Conservation (phyloP, 2,888 invertebrate genomes). For the Caenorhabditis japonica region DNA sequence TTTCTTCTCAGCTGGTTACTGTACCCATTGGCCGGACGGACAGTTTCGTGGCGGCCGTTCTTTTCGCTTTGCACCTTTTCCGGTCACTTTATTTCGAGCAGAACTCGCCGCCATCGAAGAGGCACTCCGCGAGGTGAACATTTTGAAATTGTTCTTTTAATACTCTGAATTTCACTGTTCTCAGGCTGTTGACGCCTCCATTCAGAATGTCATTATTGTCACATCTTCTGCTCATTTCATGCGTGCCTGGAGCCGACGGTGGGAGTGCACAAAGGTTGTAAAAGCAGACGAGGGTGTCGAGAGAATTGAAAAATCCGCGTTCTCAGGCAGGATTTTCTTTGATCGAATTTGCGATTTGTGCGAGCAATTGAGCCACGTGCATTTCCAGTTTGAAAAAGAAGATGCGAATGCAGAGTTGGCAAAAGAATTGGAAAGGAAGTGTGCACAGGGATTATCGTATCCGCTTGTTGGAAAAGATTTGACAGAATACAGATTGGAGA, state of each 20-base stretch:
- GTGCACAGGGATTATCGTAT: slow-evolving; percentile 31
- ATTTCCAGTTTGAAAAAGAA: slow-evolving; percentile 20
- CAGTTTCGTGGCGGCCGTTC: slow-evolving; percentile 24
- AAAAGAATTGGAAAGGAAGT: slow-evolving; percentile 32
- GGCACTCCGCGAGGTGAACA: slow-evolving; percentile 51
- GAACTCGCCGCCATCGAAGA: slow-evolving; percentile 60
- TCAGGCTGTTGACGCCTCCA: slow-evolving; percentile 25
- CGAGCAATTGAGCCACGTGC: slow-evolving; percentile 12
- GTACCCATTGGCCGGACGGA: slow-evolving; percentile 48
- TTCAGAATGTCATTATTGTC: slow-evolving; percentile 13
- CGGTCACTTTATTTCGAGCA: slow-evolving; percentile 61
- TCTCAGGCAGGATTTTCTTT: slow-evolving; percentile 10
- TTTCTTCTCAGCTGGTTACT: slow-evolving; percentile 40
- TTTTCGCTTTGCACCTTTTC: slow-evolving; percentile 52
- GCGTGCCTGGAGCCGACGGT: slow-evolving; percentile 27
- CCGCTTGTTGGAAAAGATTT: slow-evolving; percentile 34
- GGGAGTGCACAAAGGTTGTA: slow-evolving; percentile 5
- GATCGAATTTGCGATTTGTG: slow-evolving; percentile 38
- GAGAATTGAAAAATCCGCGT: neutral
- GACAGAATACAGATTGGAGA: slow-evolving; percentile 29
- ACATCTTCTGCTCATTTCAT: slow-evolving; percentile 37
- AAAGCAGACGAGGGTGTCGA: too few species aligned
- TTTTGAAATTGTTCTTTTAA: neutral
- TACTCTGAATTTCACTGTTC: too few species aligned
- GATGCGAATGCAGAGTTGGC: slow-evolving; percentile 9